Evolutionary conservation across 2,113 vertebrate species (phyloP).

Genomic region (Cyanoderma ruficeps): DNA sequence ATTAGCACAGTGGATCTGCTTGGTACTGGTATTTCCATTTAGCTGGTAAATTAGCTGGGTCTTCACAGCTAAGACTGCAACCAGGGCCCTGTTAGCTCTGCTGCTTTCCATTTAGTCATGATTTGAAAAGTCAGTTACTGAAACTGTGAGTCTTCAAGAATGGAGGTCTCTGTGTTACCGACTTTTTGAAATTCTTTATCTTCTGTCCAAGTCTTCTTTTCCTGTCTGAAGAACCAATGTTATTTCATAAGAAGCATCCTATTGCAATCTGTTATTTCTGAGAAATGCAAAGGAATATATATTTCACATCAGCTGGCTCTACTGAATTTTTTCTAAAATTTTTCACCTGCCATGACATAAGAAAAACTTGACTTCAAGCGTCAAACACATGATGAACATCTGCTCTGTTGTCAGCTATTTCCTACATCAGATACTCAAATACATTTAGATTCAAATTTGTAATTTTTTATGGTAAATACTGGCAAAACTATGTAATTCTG

Average conservation of each 20-base stretch:
- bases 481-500: not conserved
- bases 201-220: not conserved
- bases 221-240: not conserved
- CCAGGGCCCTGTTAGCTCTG: fast-evolving
- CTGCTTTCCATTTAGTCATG: not conserved
- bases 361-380: not conserved
- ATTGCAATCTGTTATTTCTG: not conserved
- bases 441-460: not conserved
- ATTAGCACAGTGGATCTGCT: not conserved
- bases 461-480: not conserved
- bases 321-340: not conserved
- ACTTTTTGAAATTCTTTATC: not conserved
- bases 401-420: not conserved
- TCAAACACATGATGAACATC: not conserved
- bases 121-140: not conserved
- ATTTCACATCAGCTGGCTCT: not conserved
- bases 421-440: not conserved
- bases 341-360: not conserved
- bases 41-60: not conserved
- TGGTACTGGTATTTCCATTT: not conserved
- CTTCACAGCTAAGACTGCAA: not conserved
- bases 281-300: not conserved
- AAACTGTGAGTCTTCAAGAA: not conserved
- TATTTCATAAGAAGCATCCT: not conserved
- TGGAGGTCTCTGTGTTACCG: not conserved